Conservation (phyloP, 2,888 invertebrate species). For the Agonum fuliginosum region DNA sequence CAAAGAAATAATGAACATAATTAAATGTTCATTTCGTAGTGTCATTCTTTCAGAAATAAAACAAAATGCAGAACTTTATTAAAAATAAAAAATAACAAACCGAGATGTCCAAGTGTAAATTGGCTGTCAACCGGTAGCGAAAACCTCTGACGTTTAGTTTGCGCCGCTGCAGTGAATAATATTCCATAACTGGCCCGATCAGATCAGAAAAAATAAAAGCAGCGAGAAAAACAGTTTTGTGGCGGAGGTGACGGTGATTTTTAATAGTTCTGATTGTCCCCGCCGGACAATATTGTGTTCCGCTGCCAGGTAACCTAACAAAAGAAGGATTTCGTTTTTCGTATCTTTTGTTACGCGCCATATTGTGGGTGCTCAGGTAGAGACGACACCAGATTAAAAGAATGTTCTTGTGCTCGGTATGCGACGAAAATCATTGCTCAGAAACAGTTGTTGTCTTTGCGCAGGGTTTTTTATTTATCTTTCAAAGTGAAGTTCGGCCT, state of each 20-base stretch:
- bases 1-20: slow-evolving; percentile 47
- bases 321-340: slow-evolving; percentile 25
- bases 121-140: slow-evolving; percentile 34
- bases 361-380: slow-evolving; percentile 48
- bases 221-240: slow-evolving; percentile 16
- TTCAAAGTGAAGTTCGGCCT: not conserved
- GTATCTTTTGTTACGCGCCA: slow-evolving; percentile 28
- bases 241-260: slow-evolving; percentile 29
- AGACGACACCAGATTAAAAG: slow-evolving; percentile 44
- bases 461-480: slow-evolving; percentile 29
- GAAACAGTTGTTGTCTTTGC: slow-evolving; percentile 39
- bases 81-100: slow-evolving; percentile 11
- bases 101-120: slow-evolving; percentile 38
- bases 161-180: slow-evolving; percentile 26
- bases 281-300: slow-evolving; percentile 42
- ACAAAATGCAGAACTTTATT: slow-evolving; percentile 12
- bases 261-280: slow-evolving; percentile 37
- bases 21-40: slow-evolving; percentile 35
- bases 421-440: slow-evolving; percentile 31
- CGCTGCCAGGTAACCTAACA: slow-evolving; percentile 29
- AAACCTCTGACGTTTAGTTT: slow-evolving; percentile 9
- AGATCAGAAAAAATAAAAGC: slow-evolving; percentile 39
- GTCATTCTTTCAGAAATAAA: slow-evolving; percentile 26
- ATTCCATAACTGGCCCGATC: slow-evolving; percentile 44
- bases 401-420: slow-evolving; percentile 25